A percentile compares a stretch with the other conserved stretches of the same genome.
Conservation (phyloP, 2,888 invertebrate genomes). For the Ectropis crepuscularia region DNA sequence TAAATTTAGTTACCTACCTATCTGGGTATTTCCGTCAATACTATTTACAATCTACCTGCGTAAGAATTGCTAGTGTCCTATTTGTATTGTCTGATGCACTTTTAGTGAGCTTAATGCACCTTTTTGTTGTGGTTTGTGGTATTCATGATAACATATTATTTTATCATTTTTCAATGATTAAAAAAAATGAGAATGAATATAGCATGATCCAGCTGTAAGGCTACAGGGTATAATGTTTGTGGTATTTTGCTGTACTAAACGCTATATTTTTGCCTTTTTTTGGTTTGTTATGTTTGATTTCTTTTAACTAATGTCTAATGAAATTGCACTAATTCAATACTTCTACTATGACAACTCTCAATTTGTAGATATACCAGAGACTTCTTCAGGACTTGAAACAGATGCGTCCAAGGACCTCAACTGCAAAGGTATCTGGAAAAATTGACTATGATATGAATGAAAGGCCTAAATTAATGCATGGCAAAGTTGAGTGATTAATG, state of each 20-base stretch:
- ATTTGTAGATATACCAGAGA: no score
- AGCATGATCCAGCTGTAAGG: no score
- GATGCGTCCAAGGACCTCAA: constrained; percentile 22
- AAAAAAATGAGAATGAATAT: no score
- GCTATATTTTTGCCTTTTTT: no score
- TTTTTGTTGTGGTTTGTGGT: constrained; percentile 22
- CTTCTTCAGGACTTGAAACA: constrained; percentile 24
- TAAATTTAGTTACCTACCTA: constrained; percentile 6
- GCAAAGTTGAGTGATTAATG: constrained; percentile 21
- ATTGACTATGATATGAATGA: no score
- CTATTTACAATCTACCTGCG: constrained; percentile 24
- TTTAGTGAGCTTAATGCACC: constrained; percentile 25
- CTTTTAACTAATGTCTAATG: no score
- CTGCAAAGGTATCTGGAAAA: constrained; percentile 2
- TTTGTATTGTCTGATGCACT: constrained; percentile 3
- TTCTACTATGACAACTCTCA: constrained; percentile 23
- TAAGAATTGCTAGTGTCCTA: constrained; percentile 26
- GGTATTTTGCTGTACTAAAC: constrained; percentile 8
- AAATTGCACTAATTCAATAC: not conserved
- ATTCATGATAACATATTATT: constrained; percentile 17
- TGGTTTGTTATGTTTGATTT: no score
- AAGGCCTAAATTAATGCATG: constrained; percentile 14
- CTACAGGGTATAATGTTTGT: not conserved
- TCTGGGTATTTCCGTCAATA: constrained; percentile 12
- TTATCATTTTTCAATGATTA: not conserved